These are phyloP conservation scores for Pagetopsis macropterus DNA, from an alignment of 2,797 vertebrate species.

Conservation along the genomic window DNA sequence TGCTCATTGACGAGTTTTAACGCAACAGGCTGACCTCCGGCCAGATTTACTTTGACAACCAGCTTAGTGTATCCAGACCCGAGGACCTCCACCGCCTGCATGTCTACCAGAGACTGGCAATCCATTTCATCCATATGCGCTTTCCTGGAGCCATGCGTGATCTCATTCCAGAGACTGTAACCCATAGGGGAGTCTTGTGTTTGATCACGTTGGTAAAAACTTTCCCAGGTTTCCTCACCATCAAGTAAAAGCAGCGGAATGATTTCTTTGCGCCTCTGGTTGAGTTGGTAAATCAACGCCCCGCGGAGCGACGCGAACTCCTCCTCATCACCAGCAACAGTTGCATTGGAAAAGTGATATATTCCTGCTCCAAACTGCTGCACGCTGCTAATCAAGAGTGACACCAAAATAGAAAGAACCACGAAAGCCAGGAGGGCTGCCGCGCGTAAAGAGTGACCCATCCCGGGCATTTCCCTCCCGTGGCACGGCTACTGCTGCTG, in stretches of 20 bases:
- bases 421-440: conserved; percentile 78
- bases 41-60: conserved; percentile 84
- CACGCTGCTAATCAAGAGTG: conserved; percentile 79
- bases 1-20: conserved; percentile 87
- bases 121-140: conserved; percentile 75
- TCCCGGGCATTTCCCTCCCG: conserved; percentile 63
- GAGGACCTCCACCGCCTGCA: conserved; percentile 80
- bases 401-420: conserved; percentile 78
- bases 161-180: conserved; percentile 63
- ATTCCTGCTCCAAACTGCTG: conserved; percentile 76
- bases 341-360: conserved; percentile 54
- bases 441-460: conserved; percentile 77
- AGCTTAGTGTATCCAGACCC: conserved; percentile 91
- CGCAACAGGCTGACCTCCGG: conserved; percentile 81
- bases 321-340: conserved; percentile 49
- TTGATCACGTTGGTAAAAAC: conserved; percentile 10
- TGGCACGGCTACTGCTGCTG: conserved; percentile 40
- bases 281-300: conserved; percentile 75
- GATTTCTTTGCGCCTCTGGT: conserved; percentile 79
- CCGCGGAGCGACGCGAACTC: conserved; percentile 60
- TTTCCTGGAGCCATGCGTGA: conserved; percentile 56
- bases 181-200: conserved; percentile 43
- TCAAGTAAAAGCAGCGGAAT: conserved; percentile 71
- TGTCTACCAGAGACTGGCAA: conserved; percentile 82
- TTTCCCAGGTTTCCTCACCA: conserved; percentile 5